These are phyloP conservation scores for Ambastaia sidthimunki DNA, from an alignment of 2,797 vertebrate genomes.

Conservation along the genomic window DNA sequence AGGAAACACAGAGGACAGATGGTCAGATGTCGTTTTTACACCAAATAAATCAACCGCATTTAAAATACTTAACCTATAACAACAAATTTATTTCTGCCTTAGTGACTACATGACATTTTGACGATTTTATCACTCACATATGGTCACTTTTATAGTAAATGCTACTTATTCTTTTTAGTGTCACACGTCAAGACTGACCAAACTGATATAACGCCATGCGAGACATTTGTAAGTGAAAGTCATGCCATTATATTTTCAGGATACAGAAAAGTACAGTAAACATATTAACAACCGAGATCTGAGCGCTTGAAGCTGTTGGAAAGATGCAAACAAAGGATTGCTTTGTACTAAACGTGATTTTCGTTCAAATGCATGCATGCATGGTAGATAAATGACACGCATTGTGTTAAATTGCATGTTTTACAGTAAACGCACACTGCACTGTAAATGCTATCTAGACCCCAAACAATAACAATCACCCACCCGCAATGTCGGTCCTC, in stretches of 20 bases:
- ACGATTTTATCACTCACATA: background rate
- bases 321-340: background rate
- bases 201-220: background rate
- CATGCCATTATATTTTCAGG: background rate
- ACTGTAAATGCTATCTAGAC: background rate
- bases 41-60: background rate
- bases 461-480: constrained; percentile 8
- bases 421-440: background rate
- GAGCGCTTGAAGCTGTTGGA: no score
- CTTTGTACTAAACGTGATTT: background rate
- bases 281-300: no score
- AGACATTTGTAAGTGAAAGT: no score
- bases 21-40: background rate
- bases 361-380: background rate
- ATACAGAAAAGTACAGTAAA: no score
- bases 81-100: background rate
- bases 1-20: background rate
- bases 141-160: background rate
- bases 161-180: background rate
- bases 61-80: no score
- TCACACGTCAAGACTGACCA: background rate
- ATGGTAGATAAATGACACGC: background rate
- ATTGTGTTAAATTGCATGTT: background rate
- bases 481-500: background rate
- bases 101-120: no score